Percentiles rank a stretch among this genome's conserved stretches.
Evolutionary conservation across 2,113 vertebrate genomes (phyloP).

Genomic region (Lichenostomus cassidix): DNA sequence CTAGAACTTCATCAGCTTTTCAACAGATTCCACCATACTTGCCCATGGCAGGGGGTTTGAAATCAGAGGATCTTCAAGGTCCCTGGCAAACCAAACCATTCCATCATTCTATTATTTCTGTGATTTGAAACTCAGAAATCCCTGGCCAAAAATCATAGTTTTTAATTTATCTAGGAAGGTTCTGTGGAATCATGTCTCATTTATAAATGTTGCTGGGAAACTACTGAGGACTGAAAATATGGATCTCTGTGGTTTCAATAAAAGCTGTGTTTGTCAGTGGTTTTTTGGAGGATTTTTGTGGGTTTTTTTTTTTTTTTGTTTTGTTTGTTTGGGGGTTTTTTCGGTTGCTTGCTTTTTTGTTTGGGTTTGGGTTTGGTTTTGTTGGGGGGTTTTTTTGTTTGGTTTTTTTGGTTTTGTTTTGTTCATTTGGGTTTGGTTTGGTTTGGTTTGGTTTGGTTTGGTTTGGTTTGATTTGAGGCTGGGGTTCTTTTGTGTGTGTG

Average conservation of each 20-base stretch:
- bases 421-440: too few species aligned
- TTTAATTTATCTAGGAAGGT: not conserved
- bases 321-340: too few species aligned
- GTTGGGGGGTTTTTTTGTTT: too few species aligned
- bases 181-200: too few species aligned
- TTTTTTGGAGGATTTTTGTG: not conserved
- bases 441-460: too few species aligned
- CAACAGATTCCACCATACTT: not conserved
- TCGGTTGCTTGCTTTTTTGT: too few species aligned
- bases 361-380: too few species aligned
- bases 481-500: not conserved
- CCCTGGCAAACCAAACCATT: not conserved
- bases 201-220: not conserved
- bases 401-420: too few species aligned
- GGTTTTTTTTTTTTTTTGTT: too few species aligned
- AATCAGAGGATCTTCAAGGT: not conserved
- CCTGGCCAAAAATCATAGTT: not conserved
- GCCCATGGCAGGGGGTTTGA: not conserved
- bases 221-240: not conserved
- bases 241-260: not conserved
- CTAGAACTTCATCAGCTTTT: not conserved
- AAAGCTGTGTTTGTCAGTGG: not conserved
- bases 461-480: not conserved
- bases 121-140: not conserved
- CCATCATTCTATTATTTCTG: not conserved